Base-by-base conservation (phyloP, 2,113 vertebrate genomes). In the Bufo bufo region DNA sequence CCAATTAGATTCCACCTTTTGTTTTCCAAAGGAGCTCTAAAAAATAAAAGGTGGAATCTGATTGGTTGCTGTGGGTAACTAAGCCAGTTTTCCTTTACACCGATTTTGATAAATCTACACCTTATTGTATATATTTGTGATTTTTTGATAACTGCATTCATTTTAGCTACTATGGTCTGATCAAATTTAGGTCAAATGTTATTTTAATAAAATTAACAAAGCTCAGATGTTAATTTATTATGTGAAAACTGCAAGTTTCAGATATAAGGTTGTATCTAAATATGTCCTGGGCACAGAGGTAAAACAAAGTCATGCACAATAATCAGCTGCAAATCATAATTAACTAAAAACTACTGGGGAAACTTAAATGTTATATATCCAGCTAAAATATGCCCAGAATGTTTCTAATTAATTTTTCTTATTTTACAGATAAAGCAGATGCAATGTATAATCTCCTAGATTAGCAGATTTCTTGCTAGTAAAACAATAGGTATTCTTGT, bases 401-500 rank as follows among this genome's bases (percentile, higher is more conserved):
- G 47, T 82, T 65, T 50, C 78, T 87, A 82, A 81, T 81, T 81
- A 82, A 61, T 82, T 75, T 87, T 82, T 61, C 56, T 43, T 52
- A 69, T 45, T 6, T 82, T 56, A 75, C 66, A 87, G 66, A 82
- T 75, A 75, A 82, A 87, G 72, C 86, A 87, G 56, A 59, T 75
- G 79, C 43, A 82, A 75, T 82, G 69, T 87, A 74, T 82, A 87
- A 87, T 87, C 66, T 63, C 66, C 82, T 58, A 75, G 45, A 87
- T 72, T 78, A 87, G 85, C 61, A 61, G 79, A 87, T 56, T 82
- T 75, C 71, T 87, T 47, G 71, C 54, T 49, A 61, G 52, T 54
- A 61, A 82, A 87, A 87, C 79, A 82, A 87, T 87, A 82, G 85
- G 77, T 65, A 71, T 72, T 87, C 85, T 81, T 72, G 85, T 87